Percentiles rank a stretch among this genome's conserved stretches.
Evolutionary conservation across 92 coral and sea anemone genomes (phyloP).

Genomic region (Bergia sp.): DNA sequence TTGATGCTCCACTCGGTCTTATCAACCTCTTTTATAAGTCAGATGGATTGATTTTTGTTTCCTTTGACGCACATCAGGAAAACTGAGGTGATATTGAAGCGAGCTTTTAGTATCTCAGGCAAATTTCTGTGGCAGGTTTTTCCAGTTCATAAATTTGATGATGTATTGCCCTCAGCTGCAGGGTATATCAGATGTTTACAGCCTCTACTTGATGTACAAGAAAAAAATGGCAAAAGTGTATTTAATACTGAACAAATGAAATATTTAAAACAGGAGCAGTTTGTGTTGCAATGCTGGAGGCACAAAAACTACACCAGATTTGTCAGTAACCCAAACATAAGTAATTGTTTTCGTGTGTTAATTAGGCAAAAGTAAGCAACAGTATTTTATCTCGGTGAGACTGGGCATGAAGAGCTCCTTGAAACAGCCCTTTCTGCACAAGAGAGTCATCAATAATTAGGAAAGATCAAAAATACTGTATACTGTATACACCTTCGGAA

Average conservation of each 20-base stretch:
- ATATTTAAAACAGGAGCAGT: neutral
- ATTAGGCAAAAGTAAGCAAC: neutral
- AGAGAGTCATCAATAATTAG: no score
- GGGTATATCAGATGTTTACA: neutral
- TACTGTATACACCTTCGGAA: no score
- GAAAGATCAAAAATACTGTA: no score
- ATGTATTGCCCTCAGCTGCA: neutral
- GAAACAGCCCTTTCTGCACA: no score
- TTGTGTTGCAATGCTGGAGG: neutral
- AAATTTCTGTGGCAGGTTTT: neutral
- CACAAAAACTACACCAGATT: neutral
- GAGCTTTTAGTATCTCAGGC: neutral
- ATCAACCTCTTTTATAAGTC: neutral
- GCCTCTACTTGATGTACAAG: neutral
- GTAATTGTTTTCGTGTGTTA: neutral
- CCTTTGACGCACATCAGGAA: neutral
- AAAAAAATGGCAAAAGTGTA: neutral
- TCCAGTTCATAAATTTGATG: neutral
- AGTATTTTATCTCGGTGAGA: neutral
- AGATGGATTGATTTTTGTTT: neutral
- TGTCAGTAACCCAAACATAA: neutral
- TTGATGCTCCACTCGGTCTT: neutral
- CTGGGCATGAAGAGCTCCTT: neutral
- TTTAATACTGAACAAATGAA: no score
- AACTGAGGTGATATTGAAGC: neutral